phyloP scores from a whole-genome alignment of 2,797 vertebrate species.

The Buphagus erythrorhynchus region DNA sequence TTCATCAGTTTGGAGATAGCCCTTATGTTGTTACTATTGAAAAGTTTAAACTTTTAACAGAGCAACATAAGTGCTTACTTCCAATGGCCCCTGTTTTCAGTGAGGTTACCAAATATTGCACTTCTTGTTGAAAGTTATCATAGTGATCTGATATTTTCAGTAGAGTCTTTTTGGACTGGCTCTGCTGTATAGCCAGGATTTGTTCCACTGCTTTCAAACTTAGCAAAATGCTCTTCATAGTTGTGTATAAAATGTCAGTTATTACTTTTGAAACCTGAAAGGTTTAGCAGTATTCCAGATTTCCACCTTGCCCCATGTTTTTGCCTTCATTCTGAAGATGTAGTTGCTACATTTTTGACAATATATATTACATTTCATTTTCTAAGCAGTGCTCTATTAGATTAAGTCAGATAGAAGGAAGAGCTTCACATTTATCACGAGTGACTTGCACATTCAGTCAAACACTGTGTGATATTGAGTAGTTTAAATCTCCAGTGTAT shows the following conservation, averaged over 20 bases:
- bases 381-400: slow-evolving; percentile 60
- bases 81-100: neutral
- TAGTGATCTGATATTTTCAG: neutral
- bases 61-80: neutral
- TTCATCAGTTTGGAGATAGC: neutral
- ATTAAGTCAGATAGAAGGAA: slow-evolving; percentile 45
- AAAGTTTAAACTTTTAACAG: neutral
- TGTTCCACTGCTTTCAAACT: neutral
- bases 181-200: neutral
- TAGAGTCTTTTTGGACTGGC: neutral
- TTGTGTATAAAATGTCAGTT: neutral
- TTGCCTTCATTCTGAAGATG: neutral
- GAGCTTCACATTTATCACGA: neutral
- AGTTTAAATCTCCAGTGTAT: neutral
- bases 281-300: neutral
- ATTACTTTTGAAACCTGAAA: neutral
- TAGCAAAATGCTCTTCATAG: neutral
- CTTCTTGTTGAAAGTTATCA: neutral
- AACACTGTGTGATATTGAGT: neutral
- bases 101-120: neutral
- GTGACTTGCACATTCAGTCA: neutral
- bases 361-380: neutral
- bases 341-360: neutral
- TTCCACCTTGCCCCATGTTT: neutral
- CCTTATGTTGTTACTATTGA: neutral